Evolutionary conservation across 2,888 invertebrate genomes (phyloP).

Genomic region (Drosophila maculinotata): DNA sequence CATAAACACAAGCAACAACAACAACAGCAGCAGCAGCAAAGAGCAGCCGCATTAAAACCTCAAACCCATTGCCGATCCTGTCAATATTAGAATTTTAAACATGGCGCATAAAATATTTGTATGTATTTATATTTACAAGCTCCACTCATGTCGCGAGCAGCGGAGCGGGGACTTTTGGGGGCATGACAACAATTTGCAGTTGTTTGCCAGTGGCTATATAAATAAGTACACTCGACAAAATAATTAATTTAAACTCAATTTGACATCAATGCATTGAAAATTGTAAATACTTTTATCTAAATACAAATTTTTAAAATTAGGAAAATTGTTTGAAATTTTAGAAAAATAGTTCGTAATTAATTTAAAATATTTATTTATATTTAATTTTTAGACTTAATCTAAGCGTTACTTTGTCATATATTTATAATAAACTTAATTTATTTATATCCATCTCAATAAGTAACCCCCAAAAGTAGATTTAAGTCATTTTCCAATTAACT

Average conservation of each 20-base stretch:
- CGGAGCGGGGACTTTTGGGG: not conserved
- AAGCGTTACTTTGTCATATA: no score
- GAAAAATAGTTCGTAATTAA: no score
- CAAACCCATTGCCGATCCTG: conserved; percentile 37
- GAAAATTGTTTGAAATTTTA: no score
- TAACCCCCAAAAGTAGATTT: no score
- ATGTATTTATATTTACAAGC: conserved; percentile 49
- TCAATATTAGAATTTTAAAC: conserved; percentile 51
- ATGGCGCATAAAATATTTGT: conserved; percentile 48
- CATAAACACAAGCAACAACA: conserved; percentile 27
- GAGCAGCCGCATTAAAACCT: conserved; percentile 18
- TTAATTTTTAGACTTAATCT: no score
- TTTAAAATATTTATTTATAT: no score
- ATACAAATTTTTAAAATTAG: no score
- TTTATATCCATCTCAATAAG: no score
- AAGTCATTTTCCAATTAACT: no score
- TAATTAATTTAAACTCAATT: not conserved
- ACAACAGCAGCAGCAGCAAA: conserved; percentile 15
- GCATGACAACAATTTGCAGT: conserved; percentile 7
- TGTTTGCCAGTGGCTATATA: conserved; percentile 33
- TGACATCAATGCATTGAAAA: no score
- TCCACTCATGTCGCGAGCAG: conserved; percentile 16
- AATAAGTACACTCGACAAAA: conserved; percentile 3
- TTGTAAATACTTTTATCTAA: not conserved
- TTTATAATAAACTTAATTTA: no score